Base-by-base conservation (phyloP, 2,797 vertebrate genomes). In the Sebastolobus alascanus region DNA sequence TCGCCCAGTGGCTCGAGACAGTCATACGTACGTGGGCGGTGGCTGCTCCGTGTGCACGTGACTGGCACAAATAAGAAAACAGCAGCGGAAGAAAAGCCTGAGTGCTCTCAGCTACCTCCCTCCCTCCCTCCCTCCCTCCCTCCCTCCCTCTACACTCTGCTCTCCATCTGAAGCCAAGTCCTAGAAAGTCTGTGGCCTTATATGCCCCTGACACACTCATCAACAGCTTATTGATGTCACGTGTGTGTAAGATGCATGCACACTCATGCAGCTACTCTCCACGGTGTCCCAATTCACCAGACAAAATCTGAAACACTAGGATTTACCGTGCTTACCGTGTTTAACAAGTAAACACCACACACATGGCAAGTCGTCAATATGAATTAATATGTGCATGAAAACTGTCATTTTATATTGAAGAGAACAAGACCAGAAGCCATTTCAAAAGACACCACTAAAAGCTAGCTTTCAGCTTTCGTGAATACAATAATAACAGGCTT, bases 181-280 rank as follows among this genome's bases (percentile, higher is more conserved):
- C 73, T 55, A 38, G 40, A 80, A 87, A 87, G 69, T 82, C 72
- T 46, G 77, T 37, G 63, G 72, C 79, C 85, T 80, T 29, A 63
- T 20, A 31, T 64, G 76, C 55, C 71, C 73, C 60, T 73, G 73
- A 84, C 69, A 75, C 50, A 37, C 73, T 71, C 60, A 84, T 82
- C 89, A 80, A 83, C 31, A 75, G 58, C 40, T 63, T 69, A 66
- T 50, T 72, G 64, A 77, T 64, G 71, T 46, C 2, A 3, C 67
- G 72, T 38, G 43, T 29, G 56, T 58, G 79, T 71, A 11, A 25
- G 25, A 43, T 20, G 46, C 46, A 50, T 50, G 46, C 46, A 50
- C 61, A 54, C 12, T 70, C 64, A 13, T n/a, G 35, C 56, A 66
- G 37, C 8, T 27, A 22, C n/a, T 68, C 16, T 18, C 27, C 9